Evolutionary conservation across 2,888 invertebrate species (phyloP).

Genomic region (Euzetes globulus): DNA sequence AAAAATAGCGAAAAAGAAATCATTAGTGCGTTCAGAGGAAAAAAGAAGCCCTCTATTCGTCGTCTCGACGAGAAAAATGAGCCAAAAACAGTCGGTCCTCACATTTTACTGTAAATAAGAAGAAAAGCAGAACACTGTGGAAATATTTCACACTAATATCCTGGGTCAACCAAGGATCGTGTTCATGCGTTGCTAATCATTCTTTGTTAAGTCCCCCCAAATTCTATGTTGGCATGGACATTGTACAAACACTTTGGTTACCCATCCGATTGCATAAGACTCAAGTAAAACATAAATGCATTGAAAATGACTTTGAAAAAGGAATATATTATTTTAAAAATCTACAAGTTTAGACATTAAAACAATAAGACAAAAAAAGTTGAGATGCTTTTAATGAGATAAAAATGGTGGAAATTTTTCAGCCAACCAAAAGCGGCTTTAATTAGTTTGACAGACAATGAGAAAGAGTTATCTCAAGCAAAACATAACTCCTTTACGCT

Average conservation of each 20-base stretch:
- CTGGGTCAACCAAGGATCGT: too few relatives aligned
- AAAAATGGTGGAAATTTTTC: not conserved
- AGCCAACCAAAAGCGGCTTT: not conserved
- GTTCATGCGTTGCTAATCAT: too few relatives aligned
- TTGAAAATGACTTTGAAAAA: not conserved
- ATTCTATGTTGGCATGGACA: too few relatives aligned
- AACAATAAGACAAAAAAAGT: not conserved
- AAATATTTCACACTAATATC: too few relatives aligned
- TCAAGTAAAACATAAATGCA: not conserved
- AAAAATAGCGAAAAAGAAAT: not conserved
- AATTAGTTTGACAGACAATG: conserved; percentile 11
- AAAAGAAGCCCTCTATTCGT: too few relatives aligned
- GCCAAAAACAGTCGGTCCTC: too few relatives aligned
- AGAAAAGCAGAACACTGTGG: too few relatives aligned
- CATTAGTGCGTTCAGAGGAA: not conserved
- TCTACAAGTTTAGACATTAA: not conserved
- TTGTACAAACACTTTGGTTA: too few relatives aligned
- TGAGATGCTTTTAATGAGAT: not conserved
- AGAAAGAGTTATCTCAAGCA: conserved; percentile 1
- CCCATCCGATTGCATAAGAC: too few relatives aligned
- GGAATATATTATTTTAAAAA: not conserved
- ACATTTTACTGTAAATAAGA: too few relatives aligned
- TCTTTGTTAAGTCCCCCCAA: too few relatives aligned
- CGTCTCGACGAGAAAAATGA: too few relatives aligned
- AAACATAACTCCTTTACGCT: not conserved